These are phyloP conservation scores for Anas georgica DNA, from an alignment of 2,797 vertebrate genomes.

Conservation along the genomic window DNA sequence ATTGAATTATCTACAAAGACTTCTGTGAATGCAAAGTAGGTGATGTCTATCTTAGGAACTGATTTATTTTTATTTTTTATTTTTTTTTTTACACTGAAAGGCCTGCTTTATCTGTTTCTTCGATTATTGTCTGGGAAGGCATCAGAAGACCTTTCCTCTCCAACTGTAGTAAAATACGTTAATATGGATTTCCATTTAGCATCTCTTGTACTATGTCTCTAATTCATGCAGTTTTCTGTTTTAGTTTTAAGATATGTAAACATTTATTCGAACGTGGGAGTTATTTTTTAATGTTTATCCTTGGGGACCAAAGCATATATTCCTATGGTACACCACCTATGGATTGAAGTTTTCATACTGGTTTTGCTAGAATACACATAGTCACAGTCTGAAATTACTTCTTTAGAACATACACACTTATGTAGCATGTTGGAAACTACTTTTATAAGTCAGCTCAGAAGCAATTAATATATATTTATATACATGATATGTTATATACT, in stretches of 20 bases:
- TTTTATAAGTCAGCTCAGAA: neutral
- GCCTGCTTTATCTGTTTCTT: neutral
- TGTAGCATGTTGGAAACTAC: neutral
- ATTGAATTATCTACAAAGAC: neutral
- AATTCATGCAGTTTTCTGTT: neutral
- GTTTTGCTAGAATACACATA: neutral
- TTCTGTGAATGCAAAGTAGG: neutral
- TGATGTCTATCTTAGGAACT: neutral
- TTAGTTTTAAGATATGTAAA: neutral
- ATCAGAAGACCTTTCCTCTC: neutral
- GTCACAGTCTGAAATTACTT: neutral
- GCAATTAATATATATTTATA: neutral
- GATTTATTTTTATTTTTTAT: neutral
- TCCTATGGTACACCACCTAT: fast-evolving
- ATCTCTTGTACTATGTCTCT: neutral
- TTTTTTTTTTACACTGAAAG: neutral
- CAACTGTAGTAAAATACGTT: neutral
- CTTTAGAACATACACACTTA: neutral
- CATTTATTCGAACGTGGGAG: neutral
- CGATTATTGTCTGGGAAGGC: neutral
- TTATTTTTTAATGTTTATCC: neutral
- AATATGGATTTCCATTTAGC: neutral
- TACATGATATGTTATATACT: neutral
- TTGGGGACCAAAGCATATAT: neutral
- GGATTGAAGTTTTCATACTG: neutral